Evolutionary conservation across 2,888 invertebrate species (phyloP).

Genomic region (Zaprionus bogoriensis): DNA sequence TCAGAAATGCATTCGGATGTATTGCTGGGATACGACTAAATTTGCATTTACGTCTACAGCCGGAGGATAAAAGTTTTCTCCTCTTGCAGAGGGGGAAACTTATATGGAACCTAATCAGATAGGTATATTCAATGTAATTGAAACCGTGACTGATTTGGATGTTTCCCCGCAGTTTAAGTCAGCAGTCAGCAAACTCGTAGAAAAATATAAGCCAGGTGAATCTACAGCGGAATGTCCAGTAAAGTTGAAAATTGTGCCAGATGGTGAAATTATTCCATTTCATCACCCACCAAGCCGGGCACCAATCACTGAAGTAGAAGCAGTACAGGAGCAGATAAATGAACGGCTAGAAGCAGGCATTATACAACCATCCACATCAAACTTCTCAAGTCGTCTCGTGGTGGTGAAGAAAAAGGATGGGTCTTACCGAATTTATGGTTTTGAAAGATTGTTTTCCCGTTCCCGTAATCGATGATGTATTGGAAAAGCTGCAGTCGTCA

Average conservation of each 20-base stretch:
- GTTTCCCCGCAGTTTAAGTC: not conserved
- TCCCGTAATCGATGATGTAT: too few species aligned
- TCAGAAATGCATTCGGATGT: not conserved
- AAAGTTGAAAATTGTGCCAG: not conserved
- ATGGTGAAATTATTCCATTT: not conserved
- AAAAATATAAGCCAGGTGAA: not conserved
- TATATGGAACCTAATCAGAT: not conserved
- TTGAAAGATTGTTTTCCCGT: constrained; percentile 5
- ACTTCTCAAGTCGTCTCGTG: not conserved
- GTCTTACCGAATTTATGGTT: too few species aligned
- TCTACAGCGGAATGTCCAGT: not conserved
- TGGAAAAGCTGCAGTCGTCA: too few species aligned
- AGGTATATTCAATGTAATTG: not conserved
- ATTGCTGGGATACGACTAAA: not conserved
- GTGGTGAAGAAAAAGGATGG: constrained; percentile 3
- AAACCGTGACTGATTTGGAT: not conserved
- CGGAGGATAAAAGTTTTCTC: not conserved
- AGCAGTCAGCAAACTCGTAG: too few species aligned
- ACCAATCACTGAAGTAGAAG: not conserved
- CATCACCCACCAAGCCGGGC: not conserved
- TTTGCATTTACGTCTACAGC: not conserved
- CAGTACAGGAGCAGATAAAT: constrained; percentile 2
- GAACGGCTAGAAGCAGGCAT: not conserved
- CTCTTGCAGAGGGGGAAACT: not conserved
- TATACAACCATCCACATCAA: not conserved